Evolutionary conservation across 2,797 vertebrate species (phyloP).

Genomic region (Scleropages formosus): DNA sequence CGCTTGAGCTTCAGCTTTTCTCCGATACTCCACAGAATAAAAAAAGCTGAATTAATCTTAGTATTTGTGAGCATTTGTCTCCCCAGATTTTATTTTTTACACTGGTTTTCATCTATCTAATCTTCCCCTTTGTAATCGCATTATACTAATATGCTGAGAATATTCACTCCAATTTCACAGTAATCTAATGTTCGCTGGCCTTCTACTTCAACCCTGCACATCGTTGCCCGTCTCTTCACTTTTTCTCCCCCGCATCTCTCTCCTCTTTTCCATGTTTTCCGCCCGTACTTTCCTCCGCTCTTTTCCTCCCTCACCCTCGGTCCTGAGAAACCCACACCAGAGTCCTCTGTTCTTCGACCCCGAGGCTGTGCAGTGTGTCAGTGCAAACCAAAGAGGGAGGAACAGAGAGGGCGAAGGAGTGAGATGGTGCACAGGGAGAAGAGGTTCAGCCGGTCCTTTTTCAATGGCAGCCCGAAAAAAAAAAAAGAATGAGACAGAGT

Average conservation of each 20-base stretch:
- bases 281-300: conserved; percentile 43
- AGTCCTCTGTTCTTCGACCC: conserved; percentile 79
- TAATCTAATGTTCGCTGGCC: too few species aligned
- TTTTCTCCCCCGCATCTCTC: conserved; percentile 23
- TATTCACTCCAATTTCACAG: conserved; percentile 41
- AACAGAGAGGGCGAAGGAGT: conserved; percentile 62
- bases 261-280: conserved; percentile 25
- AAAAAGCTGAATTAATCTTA: too few species aligned
- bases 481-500: conserved; percentile 70
- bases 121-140: conserved; percentile 49
- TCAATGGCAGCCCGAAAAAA: conserved; percentile 65
- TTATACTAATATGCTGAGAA: conserved; percentile 29
- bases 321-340: conserved; percentile 71
- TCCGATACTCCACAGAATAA: too few species aligned
- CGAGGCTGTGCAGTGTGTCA: conserved; percentile 79
- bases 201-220: not conserved
- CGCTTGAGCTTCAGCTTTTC: too few species aligned
- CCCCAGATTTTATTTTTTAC: too few species aligned
- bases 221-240: not conserved
- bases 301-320: conserved; percentile 56
- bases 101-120: not conserved
- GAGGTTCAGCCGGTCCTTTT: conserved; percentile 62
- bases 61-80: too few species aligned
- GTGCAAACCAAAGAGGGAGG: conserved; percentile 75
- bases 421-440: conserved; percentile 47